These are phyloP conservation scores for Numenius phaeopus DNA, from an alignment of 2,797 vertebrate genomes.

Conservation along the genomic window DNA sequence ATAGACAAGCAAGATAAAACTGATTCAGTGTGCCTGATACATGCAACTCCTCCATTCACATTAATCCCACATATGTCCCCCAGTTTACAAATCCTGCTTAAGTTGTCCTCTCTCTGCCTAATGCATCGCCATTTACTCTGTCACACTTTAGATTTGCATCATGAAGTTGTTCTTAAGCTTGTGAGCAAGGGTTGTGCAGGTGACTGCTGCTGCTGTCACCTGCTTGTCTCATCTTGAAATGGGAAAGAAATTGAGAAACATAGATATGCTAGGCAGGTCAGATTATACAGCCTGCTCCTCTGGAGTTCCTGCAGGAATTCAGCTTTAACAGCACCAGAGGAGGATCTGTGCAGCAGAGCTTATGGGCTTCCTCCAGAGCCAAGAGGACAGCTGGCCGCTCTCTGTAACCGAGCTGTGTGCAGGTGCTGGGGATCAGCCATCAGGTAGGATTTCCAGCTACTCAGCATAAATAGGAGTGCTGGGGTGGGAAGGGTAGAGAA, in stretches of 20 bases:
- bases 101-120: neutral
- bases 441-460: neutral
- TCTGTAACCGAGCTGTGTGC: neutral
- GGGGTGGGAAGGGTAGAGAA: neutral
- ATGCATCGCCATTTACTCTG: neutral
- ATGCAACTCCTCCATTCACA: accelerated
- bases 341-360: neutral
- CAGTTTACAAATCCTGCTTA: neutral
- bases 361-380: neutral
- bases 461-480: neutral
- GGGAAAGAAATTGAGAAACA: neutral
- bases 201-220: neutral
- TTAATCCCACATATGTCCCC: neutral
- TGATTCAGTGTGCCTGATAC: neutral
- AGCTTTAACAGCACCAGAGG: neutral
- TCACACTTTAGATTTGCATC: neutral
- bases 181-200: neutral
- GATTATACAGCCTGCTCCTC: neutral
- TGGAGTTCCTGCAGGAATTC: neutral
- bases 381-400: neutral
- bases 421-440: neutral
- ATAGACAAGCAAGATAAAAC: neutral
- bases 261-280: neutral
- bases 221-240: neutral
- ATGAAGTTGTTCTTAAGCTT: neutral